Evolutionary conservation across 1,140 invertebrate species (phyloP), one percentile per base, ranked within the genome.

Genomic region (Eufriesea mexicana): DNA sequence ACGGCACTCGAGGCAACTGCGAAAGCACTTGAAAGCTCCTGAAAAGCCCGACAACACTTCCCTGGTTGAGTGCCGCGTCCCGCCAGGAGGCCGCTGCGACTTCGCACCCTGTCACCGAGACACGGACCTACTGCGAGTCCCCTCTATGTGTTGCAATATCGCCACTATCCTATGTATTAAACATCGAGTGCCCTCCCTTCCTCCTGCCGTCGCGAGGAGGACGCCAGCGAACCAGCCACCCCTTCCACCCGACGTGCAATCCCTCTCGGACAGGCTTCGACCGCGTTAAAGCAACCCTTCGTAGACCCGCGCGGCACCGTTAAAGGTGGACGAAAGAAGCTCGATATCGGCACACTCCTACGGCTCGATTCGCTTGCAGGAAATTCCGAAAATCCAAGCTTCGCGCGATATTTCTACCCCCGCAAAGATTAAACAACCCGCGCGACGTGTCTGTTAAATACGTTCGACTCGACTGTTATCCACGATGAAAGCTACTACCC

Each of bases 1-100:
- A 94, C 90, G 90, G 92, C 92, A 94, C 94, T 94, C 93, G 93
- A 94, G 93, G 94, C 93, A 94, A 94, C 94, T 94, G 94, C 90
- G 91, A 94, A 94, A 94, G 94, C 93, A 94, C 93, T 94, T 94
- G 94, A 94, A 94, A 94, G 94, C 93, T 94, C 93, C 93, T 94
- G 94, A 94, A 94, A 94, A 94, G 93, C 94, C 89, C 92, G 93
- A 94, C 93, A 94, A 94, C 93, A 94, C 93, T 94, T 94, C 90
- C 91, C 91, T 91, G 90, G 90, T 92, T 94, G 93, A 93, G 93
- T 94, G 91, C 93, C 91, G 80, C 87, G 93, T 93, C 91, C 89
- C 90, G 84, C 92, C 86, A 89, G 90, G 87, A 90, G 91, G 90
- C 89, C 85, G 88, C 81, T 85, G 87, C 90, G 91, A 92, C 90